Percentiles rank a stretch among this genome's conserved stretches.
Evolutionary conservation across 35 echinoderm and acorn worm species (phyloP).

Genomic region (Eucidaris tribuloides): DNA sequence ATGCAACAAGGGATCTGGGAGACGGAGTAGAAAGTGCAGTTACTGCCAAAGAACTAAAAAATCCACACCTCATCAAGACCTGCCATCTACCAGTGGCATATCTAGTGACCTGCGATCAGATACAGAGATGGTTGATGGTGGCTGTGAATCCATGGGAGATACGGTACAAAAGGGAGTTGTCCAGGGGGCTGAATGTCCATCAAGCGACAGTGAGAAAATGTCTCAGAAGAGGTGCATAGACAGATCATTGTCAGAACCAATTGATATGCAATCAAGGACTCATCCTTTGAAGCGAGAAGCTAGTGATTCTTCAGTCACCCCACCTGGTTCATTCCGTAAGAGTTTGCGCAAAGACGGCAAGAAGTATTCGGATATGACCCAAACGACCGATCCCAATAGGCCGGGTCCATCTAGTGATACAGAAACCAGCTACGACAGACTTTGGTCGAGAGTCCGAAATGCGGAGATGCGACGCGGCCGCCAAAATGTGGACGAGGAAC

Average conservation of each 20-base stretch:
- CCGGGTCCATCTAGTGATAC: background rate
- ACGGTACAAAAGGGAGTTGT: background rate
- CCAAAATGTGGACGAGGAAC: constrained; percentile 59
- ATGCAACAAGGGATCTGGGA: background rate
- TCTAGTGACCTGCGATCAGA: background rate
- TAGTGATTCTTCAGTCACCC: constrained; percentile 55
- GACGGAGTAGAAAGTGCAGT: background rate
- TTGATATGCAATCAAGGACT: background rate
- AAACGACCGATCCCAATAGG: background rate
- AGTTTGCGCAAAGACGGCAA: constrained; percentile 34
- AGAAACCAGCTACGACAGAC: constrained; percentile 48
- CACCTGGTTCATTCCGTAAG: constrained; percentile 48
- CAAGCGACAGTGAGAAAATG: background rate
- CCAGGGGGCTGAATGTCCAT: background rate
- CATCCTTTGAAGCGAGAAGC: constrained; percentile 54
- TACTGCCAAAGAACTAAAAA: background rate
- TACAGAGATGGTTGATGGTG: background rate
- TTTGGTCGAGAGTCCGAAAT: constrained; percentile 53
- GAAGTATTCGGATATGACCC: background rate
- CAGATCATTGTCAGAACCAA: background rate
- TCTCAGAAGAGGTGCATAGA: background rate
- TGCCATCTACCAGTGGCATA: background rate
- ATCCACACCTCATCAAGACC: background rate
- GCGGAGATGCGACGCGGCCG: constrained; percentile 61
- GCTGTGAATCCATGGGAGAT: background rate